These are phyloP conservation scores for Catharus bicknelli DNA, from an alignment of 2,113 vertebrate genomes.

Conservation along the genomic window DNA sequence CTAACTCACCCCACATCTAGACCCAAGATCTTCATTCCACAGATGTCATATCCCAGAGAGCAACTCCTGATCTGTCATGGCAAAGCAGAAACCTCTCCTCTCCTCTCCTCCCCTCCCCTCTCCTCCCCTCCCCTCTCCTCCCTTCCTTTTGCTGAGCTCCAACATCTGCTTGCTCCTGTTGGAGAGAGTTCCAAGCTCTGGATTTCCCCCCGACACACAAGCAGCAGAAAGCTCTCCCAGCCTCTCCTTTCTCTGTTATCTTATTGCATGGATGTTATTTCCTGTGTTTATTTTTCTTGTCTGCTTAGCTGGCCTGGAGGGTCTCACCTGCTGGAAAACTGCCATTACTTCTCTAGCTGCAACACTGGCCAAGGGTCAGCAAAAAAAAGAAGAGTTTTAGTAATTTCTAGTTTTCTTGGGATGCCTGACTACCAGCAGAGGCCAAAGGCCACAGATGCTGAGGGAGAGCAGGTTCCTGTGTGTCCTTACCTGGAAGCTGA, in stretches of 20 bases:
- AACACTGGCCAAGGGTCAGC: neutral
- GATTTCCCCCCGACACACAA: neutral
- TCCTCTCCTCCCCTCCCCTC: neutral
- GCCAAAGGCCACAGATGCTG: constrained; percentile 22
- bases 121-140: neutral
- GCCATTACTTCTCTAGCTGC: constrained; percentile 4
- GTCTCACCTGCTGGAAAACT: constrained; percentile 60
- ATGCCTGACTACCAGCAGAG: neutral
- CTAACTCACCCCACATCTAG: neutral
- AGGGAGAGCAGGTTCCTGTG: neutral
- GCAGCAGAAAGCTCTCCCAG: neutral
- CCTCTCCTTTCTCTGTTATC: neutral
- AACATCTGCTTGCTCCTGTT: neutral
- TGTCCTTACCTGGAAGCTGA: neutral
- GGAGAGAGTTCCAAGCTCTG: neutral
- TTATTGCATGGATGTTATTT: constrained; percentile 7
- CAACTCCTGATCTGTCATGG: neutral
- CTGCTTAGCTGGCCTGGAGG: neutral
- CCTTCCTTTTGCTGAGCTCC: neutral
- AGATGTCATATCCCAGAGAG: neutral
- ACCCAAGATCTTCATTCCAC: neutral
- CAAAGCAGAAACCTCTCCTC: neutral
- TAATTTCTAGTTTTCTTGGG: constrained; percentile 27
- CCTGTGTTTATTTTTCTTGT: constrained; percentile 55
- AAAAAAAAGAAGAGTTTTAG: neutral